Conservation (phyloP, 2,797 vertebrate species). For the Gallirallus australis region DNA sequence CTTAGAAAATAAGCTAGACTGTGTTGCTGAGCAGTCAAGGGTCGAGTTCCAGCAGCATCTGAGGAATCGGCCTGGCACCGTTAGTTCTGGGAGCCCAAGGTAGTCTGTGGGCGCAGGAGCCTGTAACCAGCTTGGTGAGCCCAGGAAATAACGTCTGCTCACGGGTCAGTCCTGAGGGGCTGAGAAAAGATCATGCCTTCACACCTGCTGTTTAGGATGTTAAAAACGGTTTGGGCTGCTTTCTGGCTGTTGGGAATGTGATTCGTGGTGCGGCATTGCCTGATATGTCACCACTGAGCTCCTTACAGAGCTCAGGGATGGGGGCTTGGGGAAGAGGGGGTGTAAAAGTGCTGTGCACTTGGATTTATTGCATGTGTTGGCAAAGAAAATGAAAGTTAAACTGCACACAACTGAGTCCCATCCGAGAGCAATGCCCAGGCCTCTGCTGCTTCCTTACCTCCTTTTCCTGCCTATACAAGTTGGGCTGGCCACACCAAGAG, state of each 20-base stretch:
- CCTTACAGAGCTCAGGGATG: fast-evolving
- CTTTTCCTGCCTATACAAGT: not conserved
- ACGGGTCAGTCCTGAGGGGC: not conserved
- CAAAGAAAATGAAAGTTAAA: not conserved
- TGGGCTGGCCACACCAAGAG: not conserved
- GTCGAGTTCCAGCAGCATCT: not conserved
- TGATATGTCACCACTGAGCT: not conserved
- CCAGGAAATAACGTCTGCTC: not conserved
- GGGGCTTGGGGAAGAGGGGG: not conserved
- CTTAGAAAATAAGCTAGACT: not conserved
- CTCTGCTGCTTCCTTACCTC: fast-evolving
- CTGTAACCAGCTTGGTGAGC: not conserved
- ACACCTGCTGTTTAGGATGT: fast-evolving
- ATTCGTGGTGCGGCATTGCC: fast-evolving
- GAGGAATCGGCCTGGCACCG: not conserved
- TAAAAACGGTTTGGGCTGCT: not conserved
- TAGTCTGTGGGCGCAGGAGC: not conserved
- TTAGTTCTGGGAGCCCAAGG: not conserved
- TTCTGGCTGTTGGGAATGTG: not conserved
- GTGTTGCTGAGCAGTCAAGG: not conserved
- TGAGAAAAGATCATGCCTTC: not conserved
- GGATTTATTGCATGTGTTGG: not conserved
- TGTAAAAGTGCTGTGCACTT: not conserved
- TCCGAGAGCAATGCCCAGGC: not conserved
- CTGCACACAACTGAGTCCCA: not conserved